Evolutionary conservation across 2,888 invertebrate species (phyloP).

Genomic region (Emmelina monodactyla): DNA sequence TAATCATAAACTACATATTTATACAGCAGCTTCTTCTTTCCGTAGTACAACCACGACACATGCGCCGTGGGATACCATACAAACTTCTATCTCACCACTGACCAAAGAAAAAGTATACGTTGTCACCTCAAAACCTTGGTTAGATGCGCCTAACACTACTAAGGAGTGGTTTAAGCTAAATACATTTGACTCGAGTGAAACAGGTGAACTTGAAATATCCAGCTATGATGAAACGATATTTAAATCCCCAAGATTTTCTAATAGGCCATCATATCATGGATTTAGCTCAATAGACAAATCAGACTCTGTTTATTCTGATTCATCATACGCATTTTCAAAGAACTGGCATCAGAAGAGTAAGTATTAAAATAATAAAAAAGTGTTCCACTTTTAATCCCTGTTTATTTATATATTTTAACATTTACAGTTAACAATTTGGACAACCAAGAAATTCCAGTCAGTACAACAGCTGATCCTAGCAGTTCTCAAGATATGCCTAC

Average conservation of each 20-base stretch:
- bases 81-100: constrained; percentile 76
- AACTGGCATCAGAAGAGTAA: constrained; percentile 57
- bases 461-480: no score
- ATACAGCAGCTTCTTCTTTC: constrained; percentile 48
- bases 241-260: constrained; percentile 62
- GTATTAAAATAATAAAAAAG: no score
- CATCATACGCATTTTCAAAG: constrained; percentile 44
- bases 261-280: constrained; percentile 66
- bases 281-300: constrained; percentile 38
- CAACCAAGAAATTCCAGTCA: no score
- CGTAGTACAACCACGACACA: constrained; percentile 44
- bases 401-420: no score
- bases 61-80: constrained; percentile 71
- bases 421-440: no score
- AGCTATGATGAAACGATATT: constrained; percentile 37
- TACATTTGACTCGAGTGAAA: constrained; percentile 32
- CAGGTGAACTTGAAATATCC: constrained; percentile 25
- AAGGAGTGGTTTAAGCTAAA: constrained; percentile 34
- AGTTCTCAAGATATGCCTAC: no score
- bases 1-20: constrained; percentile 41
- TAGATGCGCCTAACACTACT: constrained; percentile 29
- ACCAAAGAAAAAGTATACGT: constrained; percentile 84
- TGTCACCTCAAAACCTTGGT: constrained; percentile 78
- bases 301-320: constrained; percentile 36
- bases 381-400: no score